A percentile compares a stretch with the other conserved stretches of the same genome.
phyloP scores from a whole-genome alignment of 2,113 vertebrate genomes.

The Nycticebus coucang region DNA sequence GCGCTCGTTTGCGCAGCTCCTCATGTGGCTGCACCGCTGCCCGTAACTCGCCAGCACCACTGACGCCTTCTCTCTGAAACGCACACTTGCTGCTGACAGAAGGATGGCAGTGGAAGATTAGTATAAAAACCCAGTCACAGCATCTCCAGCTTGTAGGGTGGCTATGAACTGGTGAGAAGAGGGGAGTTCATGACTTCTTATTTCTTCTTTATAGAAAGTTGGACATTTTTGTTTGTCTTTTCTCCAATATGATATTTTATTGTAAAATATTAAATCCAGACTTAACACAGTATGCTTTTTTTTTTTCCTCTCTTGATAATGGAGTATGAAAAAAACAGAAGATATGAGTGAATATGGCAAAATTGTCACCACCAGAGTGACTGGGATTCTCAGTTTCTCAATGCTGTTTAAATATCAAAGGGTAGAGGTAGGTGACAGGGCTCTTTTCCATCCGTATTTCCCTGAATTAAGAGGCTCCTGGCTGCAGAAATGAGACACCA shows the following conservation, averaged over 20 bases:
- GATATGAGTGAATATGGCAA: background rate
- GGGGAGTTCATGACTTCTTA: background rate
- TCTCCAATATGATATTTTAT: background rate
- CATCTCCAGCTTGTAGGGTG: background rate
- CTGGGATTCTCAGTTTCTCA: background rate
- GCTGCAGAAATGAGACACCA: background rate
- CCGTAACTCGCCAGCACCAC: background rate
- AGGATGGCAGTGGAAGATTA: background rate
- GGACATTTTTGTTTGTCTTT: background rate
- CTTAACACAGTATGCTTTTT: background rate
- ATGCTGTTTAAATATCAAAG: background rate
- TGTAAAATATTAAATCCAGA: background rate
- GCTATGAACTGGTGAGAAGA: background rate
- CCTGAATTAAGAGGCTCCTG: background rate
- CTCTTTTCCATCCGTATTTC: background rate
- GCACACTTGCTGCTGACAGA: background rate
- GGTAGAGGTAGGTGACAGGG: background rate
- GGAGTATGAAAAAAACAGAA: background rate
- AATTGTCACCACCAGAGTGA: background rate
- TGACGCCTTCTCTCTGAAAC: background rate
- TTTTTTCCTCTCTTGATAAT: background rate
- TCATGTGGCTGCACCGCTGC: background rate
- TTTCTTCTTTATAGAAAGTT: background rate
- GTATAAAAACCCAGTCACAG: background rate
- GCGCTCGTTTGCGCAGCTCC: background rate